Evolutionary conservation across 2,888 invertebrate genomes (phyloP).

Genomic region (Phaedon cochleariae): DNA sequence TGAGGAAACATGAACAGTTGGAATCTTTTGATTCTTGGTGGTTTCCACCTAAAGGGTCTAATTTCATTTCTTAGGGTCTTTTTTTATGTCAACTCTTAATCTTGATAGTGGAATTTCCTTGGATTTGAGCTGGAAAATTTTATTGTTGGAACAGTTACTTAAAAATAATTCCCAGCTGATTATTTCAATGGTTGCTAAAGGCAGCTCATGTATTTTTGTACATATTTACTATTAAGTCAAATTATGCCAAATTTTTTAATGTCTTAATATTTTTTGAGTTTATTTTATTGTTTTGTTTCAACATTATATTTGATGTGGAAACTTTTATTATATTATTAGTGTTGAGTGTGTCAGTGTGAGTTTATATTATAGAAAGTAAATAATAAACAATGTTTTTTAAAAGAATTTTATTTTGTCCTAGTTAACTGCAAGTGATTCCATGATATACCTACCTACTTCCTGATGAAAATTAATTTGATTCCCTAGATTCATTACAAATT

Average conservation of each 20-base stretch:
- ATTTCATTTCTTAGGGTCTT: no score
- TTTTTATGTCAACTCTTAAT: no score
- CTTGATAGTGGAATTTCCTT: no score
- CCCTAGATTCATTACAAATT: no score
- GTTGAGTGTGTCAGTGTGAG: conserved; percentile 47
- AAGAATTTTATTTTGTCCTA: neutral
- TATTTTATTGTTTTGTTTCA: conserved; percentile 29
- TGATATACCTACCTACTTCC: no score
- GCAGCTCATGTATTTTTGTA: conserved; percentile 33
- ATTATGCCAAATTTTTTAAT: conserved; percentile 37
- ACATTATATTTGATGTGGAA: conserved; percentile 20
- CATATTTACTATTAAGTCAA: conserved; percentile 33
- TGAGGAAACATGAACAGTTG: no score
- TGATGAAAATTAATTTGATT: no score
- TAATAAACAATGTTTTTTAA: conserved; percentile 22
- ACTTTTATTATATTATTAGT: conserved; percentile 25
- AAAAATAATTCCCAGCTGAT: neutral
- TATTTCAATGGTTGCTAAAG: conserved; percentile 3
- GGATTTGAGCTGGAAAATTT: no score
- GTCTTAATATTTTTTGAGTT: conserved; percentile 23
- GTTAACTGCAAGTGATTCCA: no score
- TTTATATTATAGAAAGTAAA: conserved; percentile 42
- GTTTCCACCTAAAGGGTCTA: no score
- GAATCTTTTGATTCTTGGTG: no score
- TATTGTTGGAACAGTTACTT: no score